Conservation (phyloP, 2,797 vertebrate genomes). For the Neostethus bicornis region DNA sequence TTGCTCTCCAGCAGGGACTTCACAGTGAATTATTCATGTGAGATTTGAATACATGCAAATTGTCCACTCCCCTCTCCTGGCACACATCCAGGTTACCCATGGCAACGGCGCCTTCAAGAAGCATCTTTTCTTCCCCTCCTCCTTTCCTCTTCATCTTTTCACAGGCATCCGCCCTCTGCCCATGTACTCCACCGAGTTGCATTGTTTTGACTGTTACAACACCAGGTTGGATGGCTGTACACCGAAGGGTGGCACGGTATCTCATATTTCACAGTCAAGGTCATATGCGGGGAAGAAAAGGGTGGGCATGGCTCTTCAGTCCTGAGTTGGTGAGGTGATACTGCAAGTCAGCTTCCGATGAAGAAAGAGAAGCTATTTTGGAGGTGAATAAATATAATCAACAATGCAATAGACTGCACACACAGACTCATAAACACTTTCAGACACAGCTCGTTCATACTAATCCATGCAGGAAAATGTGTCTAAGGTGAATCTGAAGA, state of each 20-base stretch:
- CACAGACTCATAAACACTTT: conserved; percentile 8
- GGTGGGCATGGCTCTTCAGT: conserved; percentile 30
- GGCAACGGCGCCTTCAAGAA: conserved; percentile 80
- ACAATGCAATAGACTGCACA: conserved; percentile 13
- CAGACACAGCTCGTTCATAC: conserved; percentile 17
- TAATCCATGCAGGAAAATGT: conserved; percentile 18
- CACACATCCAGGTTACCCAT: conserved; percentile 81
- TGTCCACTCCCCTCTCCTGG: conserved; percentile 67
- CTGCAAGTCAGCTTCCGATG: conserved; percentile 8
- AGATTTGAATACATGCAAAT: conserved; percentile 88
- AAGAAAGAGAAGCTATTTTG: conserved; percentile 23
- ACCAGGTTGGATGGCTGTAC: conserved; percentile 63
- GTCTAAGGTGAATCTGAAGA: neutral
- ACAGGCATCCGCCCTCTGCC: conserved; percentile 59
- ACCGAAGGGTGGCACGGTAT: conserved; percentile 64
- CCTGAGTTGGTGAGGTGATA: conserved; percentile 31
- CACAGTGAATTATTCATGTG: conserved; percentile 82
- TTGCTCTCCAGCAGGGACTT: conserved; percentile 57
- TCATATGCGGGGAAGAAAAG: conserved; percentile 54
- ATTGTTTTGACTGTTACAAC: conserved; percentile 70
- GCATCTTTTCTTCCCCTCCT: conserved; percentile 49
- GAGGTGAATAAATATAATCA: conserved; percentile 27
- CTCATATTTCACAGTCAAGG: conserved; percentile 76
- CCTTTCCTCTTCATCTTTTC: conserved; percentile 29
- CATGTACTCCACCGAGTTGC: conserved; percentile 58